These are phyloP conservation scores for Drosophila mayaguana DNA, from an alignment of 2,888 invertebrate species.

Conservation along the genomic window DNA sequence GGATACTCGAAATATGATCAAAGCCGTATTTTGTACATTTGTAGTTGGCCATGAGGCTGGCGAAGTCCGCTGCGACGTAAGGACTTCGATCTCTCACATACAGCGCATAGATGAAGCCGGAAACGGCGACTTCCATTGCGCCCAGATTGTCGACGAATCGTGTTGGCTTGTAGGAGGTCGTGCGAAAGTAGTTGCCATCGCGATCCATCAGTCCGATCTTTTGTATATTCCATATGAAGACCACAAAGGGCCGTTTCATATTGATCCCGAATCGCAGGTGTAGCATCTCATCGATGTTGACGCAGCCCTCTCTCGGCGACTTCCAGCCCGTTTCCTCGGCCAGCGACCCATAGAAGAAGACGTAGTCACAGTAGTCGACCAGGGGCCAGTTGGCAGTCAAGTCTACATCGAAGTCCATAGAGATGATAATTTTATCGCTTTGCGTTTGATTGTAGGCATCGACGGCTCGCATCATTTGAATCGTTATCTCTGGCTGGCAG, in stretches of 20 bases:
- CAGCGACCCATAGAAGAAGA: conserved; percentile 89
- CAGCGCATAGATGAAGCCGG: conserved; percentile 87
- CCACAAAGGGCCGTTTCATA: conserved; percentile 52
- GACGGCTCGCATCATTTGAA: conserved; percentile 86
- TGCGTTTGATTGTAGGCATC: conserved; percentile 83
- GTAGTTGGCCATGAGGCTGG: conserved; percentile 87
- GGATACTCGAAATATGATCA: conserved; percentile 68
- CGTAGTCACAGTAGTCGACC: conserved; percentile 85
- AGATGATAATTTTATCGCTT: conserved; percentile 85
- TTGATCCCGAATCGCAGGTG: conserved; percentile 74
- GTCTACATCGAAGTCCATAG: conserved; percentile 87
- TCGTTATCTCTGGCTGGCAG: conserved; percentile 85
- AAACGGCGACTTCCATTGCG: conserved; percentile 89
- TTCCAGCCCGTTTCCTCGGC: conserved; percentile 86
- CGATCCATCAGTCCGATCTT: conserved; percentile 66
- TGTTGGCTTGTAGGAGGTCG: conserved; percentile 86
- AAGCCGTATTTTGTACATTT: conserved; percentile 87
- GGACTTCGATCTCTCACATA: conserved; percentile 83
- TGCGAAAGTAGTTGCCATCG: conserved; percentile 80
- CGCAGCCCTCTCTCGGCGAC: conserved; percentile 86
- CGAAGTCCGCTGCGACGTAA: conserved; percentile 86
- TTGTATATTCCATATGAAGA: conserved; percentile 86
- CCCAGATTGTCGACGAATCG: conserved; percentile 88
- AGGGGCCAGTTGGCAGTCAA: conserved; percentile 85
- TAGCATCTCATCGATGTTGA: conserved; percentile 79